These are phyloP conservation scores for Piaya cayana DNA, from an alignment of 2,113 vertebrate species.

Conservation along the genomic window DNA sequence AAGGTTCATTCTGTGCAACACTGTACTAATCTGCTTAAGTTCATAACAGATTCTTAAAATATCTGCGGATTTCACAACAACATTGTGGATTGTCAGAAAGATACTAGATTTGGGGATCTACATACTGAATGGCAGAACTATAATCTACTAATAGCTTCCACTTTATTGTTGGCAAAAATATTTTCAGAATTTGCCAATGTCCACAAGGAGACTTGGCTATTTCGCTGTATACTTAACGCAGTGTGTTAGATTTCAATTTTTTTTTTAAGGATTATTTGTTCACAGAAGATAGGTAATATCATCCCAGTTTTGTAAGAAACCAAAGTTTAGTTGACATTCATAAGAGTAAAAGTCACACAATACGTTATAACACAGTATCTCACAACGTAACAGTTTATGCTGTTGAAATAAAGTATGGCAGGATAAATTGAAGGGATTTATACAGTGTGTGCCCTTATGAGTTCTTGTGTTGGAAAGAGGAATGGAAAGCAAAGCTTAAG, in stretches of 20 bases:
- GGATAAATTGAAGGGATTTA: constrained; percentile 28
- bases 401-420: constrained; percentile 49
- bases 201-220: not conserved
- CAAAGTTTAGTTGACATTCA: constrained; percentile 6
- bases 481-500: constrained; percentile 23
- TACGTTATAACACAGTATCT: constrained; percentile 26
- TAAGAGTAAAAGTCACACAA: constrained; percentile 1
- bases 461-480: constrained; percentile 24
- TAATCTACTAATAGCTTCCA: not conserved
- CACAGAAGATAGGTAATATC: not conserved
- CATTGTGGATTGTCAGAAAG: not conserved
- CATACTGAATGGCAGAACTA: not conserved
- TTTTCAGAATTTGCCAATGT: not conserved
- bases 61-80: not conserved
- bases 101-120: not conserved
- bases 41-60: not conserved
- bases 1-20: not conserved
- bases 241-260: not conserved
- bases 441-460: not conserved
- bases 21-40: not conserved
- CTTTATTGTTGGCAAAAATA: not conserved
- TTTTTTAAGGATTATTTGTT: not conserved
- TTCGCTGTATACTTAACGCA: not conserved
- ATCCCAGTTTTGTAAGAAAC: constrained; percentile 7
- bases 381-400: constrained; percentile 41